These are phyloP conservation scores for Malthinus flaveolus DNA, from an alignment of 2,888 invertebrate species.

Conservation along the genomic window DNA sequence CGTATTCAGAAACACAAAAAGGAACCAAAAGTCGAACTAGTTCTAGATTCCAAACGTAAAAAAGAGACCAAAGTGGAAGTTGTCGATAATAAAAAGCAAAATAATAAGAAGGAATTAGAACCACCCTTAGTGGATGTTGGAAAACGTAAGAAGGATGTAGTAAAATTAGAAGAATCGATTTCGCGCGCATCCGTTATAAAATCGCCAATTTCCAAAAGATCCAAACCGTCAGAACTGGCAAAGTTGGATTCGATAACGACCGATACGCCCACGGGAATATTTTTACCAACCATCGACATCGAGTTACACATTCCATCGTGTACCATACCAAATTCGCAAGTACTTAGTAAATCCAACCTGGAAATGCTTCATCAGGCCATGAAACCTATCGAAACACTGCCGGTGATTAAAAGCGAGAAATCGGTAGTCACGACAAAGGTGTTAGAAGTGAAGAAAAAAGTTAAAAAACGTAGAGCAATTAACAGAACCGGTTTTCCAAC, in stretches of 20 bases:
- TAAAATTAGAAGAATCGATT: slow-evolving; percentile 42
- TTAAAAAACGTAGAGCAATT: slow-evolving; percentile 72
- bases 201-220: slow-evolving; percentile 60
- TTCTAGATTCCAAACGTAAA: neutral
- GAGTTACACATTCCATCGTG: slow-evolving; percentile 58
- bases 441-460: slow-evolving; percentile 51
- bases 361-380: neutral
- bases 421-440: neutral
- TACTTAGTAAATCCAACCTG: neutral
- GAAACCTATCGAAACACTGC: neutral
- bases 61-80: neutral
- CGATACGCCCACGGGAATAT: slow-evolving; percentile 66
- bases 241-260: slow-evolving; percentile 46
- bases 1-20: neutral
- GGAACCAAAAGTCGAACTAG: neutral
- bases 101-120: too few species aligned
- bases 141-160: slow-evolving; percentile 10
- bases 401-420: neutral
- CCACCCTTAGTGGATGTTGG: neutral
- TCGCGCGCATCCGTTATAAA: slow-evolving; percentile 63
- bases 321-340: slow-evolving; percentile 18
- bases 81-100: too few species aligned
- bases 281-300: slow-evolving; percentile 69
- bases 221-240: slow-evolving; percentile 56
- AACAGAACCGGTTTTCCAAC: slow-evolving; percentile 89